Evolutionary conservation across 2,113 vertebrate species (phyloP).

Genomic region (Osmerus eperlanus): DNA sequence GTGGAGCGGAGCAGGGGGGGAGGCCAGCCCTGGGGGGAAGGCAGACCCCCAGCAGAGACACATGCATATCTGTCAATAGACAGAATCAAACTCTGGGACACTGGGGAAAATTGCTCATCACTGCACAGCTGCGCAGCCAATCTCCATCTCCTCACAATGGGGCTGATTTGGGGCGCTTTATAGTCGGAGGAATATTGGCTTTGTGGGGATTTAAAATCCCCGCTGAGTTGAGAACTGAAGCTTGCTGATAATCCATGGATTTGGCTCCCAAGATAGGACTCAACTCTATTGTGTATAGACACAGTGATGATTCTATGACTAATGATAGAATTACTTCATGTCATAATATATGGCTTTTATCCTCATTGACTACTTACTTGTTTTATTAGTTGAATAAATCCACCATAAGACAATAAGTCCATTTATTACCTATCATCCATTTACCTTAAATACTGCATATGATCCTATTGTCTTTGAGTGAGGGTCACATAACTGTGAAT

Average conservation of each 20-base stretch:
- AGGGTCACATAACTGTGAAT: not conserved
- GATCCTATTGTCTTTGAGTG: not conserved
- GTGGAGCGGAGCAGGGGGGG: not conserved
- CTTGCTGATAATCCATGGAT: not conserved
- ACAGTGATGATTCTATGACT: too few relatives aligned
- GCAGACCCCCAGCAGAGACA: not conserved
- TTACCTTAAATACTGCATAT: not conserved
- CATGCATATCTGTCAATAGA: constrained; percentile 1
- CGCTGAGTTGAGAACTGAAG: not conserved
- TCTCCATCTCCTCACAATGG: constrained; percentile 6
- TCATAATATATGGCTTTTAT: too few relatives aligned
- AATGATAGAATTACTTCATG: too few relatives aligned
- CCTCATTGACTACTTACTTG: not conserved
- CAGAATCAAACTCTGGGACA: not conserved
- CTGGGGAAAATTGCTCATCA: constrained; percentile 10
- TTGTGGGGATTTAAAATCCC: not conserved
- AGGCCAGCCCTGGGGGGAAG: not conserved
- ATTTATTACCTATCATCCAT: not conserved
- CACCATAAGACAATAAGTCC: not conserved
- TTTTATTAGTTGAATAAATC: not conserved
- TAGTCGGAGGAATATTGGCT: not conserved
- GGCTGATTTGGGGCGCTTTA: not conserved
- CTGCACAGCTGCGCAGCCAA: not conserved
- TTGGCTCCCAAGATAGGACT: not conserved
- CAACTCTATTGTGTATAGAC: too few relatives aligned